Evolutionary conservation across 1,140 invertebrate genomes (phyloP), one percentile per base, ranked within the genome.

Genomic region (Semibalanus balanoides): DNA sequence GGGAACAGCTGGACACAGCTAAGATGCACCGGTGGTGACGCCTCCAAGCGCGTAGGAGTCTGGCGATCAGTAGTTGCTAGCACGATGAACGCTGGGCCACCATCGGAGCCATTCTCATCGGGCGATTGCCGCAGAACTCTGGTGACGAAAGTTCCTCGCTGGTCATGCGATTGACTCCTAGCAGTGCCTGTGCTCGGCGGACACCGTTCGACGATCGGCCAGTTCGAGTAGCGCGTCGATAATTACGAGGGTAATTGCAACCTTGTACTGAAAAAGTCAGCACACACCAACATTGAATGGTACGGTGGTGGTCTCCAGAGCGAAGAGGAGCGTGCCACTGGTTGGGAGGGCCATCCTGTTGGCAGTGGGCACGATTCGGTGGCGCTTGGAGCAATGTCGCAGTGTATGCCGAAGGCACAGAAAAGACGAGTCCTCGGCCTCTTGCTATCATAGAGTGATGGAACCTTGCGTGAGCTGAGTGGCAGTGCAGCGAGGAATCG

Each of bases 121-220:
- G 76, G 76, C n/a, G 3, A 74, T 70, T 25, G 70, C 70, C n/a
- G 27, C 43, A 73, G n/a, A n/a, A n/a, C n/a, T n/a, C n/a, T n/a
- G 14, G 51, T 64, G 51, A 25, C 22, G 22, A 64, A 64, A 3
- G 51, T 64, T 40, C 17, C 35, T 40, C 22, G 35, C 5, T 17
- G 35, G 22, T 7, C 51, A 64, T 11, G 1, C 22, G 51, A 64
- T n/a, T 64, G 51, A 64, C 7, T 14, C 22, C n/a, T n/a, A 7
- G 3, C 11, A 3, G 35, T 17, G n/a, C 5, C 17, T 40, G 35
- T 40, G 5, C 5, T 7, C 5, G 35, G 5, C 35, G 35, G 51
- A 14, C 7, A 7, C n/a, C n/a, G 51, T 19, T 64, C 22, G 1
- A 64, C 11, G 22, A 64, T 64, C 1, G 51, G 51, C 51, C 51